Percentiles rank a stretch among this genome's conserved stretches.
Conservation (phyloP, 1,140 invertebrate species). For the Neelides sp. region DNA sequence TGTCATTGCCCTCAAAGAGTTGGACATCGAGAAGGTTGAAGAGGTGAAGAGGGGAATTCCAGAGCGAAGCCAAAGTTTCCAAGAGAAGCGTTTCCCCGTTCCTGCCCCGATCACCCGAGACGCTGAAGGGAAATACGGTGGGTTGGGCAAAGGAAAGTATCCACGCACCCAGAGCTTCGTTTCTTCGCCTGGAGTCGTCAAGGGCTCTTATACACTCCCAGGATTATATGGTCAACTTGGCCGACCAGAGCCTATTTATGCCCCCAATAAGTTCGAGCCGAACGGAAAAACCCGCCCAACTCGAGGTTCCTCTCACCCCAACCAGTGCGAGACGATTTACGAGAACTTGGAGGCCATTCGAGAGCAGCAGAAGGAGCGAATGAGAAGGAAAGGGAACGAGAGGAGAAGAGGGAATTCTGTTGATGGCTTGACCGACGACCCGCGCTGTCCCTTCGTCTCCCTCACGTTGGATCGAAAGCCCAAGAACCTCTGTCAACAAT, state of each 20-base stretch:
- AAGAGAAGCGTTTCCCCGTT: conserved; percentile 31
- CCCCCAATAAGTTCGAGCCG: no score
- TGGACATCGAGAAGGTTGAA: conserved; percentile 18
- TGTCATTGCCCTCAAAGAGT: conserved; percentile 21
- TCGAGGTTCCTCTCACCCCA: background rate
- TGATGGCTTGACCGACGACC: no score
- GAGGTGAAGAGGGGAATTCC: conserved; percentile 22
- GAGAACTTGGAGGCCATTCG: conserved; percentile 30
- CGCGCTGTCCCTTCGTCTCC: no score
- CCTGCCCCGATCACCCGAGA: conserved; percentile 24
- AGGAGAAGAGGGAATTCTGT: no score
- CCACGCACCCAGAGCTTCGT: conserved; percentile 19
- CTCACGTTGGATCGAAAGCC: no score
- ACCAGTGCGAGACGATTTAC: conserved; percentile 28
- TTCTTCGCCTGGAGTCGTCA: no score
- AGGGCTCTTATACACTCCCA: no score
- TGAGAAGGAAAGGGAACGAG: background rate
- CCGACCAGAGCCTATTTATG: no score
- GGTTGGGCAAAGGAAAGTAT: conserved; percentile 7
- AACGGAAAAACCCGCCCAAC: no score
- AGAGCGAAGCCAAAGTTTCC: conserved; percentile 33
- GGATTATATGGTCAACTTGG: no score
- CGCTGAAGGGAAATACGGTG: conserved; percentile 14
- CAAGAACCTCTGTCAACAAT: no score
- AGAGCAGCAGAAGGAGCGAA: conserved; percentile 8